phyloP scores from a whole-genome alignment of 2,888 invertebrate species.

The Diaphora mendica region DNA sequence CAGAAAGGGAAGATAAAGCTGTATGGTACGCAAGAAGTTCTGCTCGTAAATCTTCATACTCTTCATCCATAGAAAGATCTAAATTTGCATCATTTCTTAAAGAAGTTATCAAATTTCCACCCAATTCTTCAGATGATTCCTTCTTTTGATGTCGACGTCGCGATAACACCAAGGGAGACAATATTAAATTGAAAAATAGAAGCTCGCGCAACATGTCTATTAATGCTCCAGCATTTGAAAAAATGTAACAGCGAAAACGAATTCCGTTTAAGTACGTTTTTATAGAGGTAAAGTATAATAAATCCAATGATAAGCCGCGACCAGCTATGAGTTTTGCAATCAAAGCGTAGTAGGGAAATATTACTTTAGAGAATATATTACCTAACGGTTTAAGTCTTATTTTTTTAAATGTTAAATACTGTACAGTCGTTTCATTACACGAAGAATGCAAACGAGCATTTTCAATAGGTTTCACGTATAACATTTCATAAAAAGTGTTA shows the following conservation, averaged over 20 bases:
- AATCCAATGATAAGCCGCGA: constrained; percentile 68
- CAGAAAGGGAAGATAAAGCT: constrained; percentile 64
- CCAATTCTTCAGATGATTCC: constrained; percentile 52
- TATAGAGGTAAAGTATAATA: constrained; percentile 61
- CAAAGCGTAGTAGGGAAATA: constrained; percentile 45
- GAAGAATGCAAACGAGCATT: neutral
- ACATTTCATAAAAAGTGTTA: too few species aligned
- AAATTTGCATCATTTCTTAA: constrained; percentile 71
- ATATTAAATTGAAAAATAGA: constrained; percentile 56
- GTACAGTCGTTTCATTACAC: neutral
- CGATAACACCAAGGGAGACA: constrained; percentile 40
- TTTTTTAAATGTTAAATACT: neutral
- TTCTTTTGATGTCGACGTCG: constrained; percentile 23
- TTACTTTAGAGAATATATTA: constrained; percentile 33
- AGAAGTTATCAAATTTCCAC: constrained; percentile 56
- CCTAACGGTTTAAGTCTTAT: constrained; percentile 7
- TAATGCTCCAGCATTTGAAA: constrained; percentile 42
- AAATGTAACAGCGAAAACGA: constrained; percentile 32
- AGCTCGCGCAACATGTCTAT: constrained; percentile 63
- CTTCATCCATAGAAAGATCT: constrained; percentile 75
- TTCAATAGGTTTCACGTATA: too few species aligned
- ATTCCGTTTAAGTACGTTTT: constrained; percentile 55
- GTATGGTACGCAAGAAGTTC: constrained; percentile 77
- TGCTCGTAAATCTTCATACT: constrained; percentile 79
- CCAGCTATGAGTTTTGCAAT: constrained; percentile 57